phyloP scores from a whole-genome alignment of 2,888 invertebrate genomes.

The Cataglyphis rosenhaueri region DNA sequence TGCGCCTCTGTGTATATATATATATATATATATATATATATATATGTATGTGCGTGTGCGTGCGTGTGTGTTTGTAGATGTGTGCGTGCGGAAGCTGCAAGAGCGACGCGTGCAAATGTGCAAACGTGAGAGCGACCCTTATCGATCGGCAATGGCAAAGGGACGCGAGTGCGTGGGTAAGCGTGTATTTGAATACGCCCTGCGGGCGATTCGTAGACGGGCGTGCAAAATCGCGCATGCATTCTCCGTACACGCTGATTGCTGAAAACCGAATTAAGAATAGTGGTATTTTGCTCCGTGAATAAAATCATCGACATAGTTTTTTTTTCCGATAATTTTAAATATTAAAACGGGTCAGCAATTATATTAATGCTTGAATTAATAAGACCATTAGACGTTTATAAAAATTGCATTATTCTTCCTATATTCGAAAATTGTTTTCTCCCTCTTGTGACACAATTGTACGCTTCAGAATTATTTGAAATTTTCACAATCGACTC shows the following conservation, averaged over 20 bases:
- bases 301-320: not conserved
- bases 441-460: not conserved
- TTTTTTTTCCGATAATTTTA: not conserved
- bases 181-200: not conserved
- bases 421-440: not conserved
- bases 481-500: not conserved
- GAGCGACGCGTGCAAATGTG: not conserved
- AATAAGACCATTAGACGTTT: not conserved
- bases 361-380: not conserved
- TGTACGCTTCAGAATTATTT: not conserved
- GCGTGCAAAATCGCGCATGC: not conserved
- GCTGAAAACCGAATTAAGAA: constrained; percentile 1
- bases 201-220: not conserved
- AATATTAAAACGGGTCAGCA: not conserved
- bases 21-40: too few species aligned
- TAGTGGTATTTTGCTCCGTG: not conserved
- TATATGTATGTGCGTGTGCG: constrained; percentile 73
- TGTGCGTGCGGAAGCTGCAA: not conserved
- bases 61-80: constrained; percentile 62
- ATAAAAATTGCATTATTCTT: not conserved
- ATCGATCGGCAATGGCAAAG: constrained; percentile 30
- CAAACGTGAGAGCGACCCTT: constrained; percentile 17
- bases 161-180: not conserved
- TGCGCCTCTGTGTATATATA: not conserved
- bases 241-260: not conserved